Evolutionary conservation across 64 coral and sea anemone genomes (phyloP).

Genomic region (Montipora capricornis): DNA sequence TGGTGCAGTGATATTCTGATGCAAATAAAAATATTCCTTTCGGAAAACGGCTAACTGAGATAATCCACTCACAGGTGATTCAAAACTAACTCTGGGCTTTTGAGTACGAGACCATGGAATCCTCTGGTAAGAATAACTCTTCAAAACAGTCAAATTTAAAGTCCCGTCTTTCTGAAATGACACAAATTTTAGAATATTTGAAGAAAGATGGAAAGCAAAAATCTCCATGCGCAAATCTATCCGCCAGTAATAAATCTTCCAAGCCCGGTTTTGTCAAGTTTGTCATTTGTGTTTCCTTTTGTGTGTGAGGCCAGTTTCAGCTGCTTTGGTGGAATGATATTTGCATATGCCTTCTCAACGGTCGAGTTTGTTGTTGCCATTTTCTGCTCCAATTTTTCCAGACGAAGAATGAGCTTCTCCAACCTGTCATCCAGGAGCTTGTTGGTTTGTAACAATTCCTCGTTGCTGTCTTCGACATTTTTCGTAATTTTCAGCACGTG

Average conservation of each 20-base stretch:
- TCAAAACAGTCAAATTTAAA: neutral
- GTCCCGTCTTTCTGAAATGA: neutral
- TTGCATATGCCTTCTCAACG: conserved; percentile 1
- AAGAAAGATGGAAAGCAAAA: neutral
- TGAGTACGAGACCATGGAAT: too few relatives aligned
- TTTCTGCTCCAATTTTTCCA: conserved; percentile 14
- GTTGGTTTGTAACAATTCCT: conserved; percentile 3
- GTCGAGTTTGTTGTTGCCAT: neutral
- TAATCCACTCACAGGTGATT: too few relatives aligned
- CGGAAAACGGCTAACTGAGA: too few relatives aligned
- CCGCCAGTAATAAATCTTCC: neutral
- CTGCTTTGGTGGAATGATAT: conserved; percentile 2
- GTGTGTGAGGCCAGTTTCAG: neutral
- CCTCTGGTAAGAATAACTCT: neutral
- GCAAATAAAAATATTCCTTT: too few relatives aligned
- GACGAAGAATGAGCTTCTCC: conserved; percentile 1
- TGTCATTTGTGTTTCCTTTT: conserved; percentile 14
- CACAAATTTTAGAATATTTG: neutral
- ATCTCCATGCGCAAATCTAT: neutral
- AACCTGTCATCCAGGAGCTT: conserved; percentile 25
- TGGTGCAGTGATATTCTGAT: too few relatives aligned
- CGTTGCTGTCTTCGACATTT: conserved; percentile 32
- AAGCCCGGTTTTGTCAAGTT: neutral
- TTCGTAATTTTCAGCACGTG: conserved; percentile 44
- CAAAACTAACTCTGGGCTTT: too few relatives aligned